Evolutionary conservation across 1,140 invertebrate genomes (phyloP), one percentile per base, ranked within the genome.

Genomic region (Copidosoma floridanum): DNA sequence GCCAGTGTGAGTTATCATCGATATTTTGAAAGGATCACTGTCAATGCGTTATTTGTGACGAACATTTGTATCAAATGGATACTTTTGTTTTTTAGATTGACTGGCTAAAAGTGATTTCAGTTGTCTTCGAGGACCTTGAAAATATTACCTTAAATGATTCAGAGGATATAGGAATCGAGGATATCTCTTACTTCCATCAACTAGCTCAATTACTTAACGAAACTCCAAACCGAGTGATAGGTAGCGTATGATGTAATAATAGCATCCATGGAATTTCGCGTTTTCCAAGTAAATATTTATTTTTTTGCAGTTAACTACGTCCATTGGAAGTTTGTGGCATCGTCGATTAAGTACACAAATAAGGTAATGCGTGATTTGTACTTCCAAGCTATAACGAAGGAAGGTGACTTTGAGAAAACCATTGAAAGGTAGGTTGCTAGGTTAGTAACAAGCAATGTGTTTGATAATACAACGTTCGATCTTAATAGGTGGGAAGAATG

Each of bases 71-170:
- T n/a, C n/a, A 18, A n/a, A n/a, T 43, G 27, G 41, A 41, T 6
- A 16, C 2, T 55, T n/a, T n/a, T n/a, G n/a, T 8, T 1, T 26
- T 51, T 47, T 23, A 61, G 58, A 61, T 61, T 24, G 44, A 54
- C 29, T 61, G 58, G 58, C 27, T 48, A 2, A 21, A 40, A 20
- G 44, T 29, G n/a, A 38, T 61, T n/a, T n/a, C 27, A 20, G 29
- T 20, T 40, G 7, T 52, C 8, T 61, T 61, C 16, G 35, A 50
- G 23, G 16, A 12, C 12, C 10, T 44, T 12, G 18, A 37, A 29
- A 32, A 44, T 14, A 14, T 55, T 5, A 44, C 40, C 12, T 32
- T 55, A 12, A 18, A 32, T 35, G n/a, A 23, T 12, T 29, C 26
- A 1, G 52, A 55, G 27, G 52, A 55, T 3, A 43, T 55, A n/a